A percentile compares a stretch with the other conserved stretches of the same genome.
phyloP scores from a whole-genome alignment of 2,888 invertebrate genomes.

The Venustoraphidia nigricollis region DNA sequence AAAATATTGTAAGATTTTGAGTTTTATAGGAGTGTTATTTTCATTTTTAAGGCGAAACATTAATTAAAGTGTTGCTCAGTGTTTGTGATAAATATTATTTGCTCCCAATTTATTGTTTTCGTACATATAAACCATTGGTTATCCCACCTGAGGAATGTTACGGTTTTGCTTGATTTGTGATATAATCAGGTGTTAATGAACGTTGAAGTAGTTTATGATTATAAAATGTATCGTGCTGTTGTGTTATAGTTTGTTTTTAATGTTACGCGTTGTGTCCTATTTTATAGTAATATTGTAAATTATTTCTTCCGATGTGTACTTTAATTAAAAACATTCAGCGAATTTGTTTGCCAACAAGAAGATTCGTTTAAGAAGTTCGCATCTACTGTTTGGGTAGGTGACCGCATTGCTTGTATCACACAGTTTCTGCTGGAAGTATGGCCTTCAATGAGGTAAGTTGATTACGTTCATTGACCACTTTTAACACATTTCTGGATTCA shows the following conservation, averaged over 20 bases:
- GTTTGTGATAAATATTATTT: slow-evolving; percentile 2
- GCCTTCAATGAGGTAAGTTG: slow-evolving; percentile 65
- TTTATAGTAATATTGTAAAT: background rate
- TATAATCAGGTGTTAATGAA: slow-evolving; percentile 37
- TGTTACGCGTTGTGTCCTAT: slow-evolving; percentile 26
- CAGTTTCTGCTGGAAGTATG: slow-evolving; percentile 43
- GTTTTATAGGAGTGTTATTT: background rate
- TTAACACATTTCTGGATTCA: no score
- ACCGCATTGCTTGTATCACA: slow-evolving; percentile 33
- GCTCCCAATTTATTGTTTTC: slow-evolving; percentile 2
- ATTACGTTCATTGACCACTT: background rate
- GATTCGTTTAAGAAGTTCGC: background rate
- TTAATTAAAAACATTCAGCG: no score
- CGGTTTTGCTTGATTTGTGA: slow-evolving; percentile 45
- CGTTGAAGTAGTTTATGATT: slow-evolving; percentile 3
- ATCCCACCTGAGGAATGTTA: slow-evolving; percentile 48
- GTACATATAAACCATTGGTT: background rate
- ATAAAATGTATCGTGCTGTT: slow-evolving; percentile 26
- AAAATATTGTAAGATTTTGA: slow-evolving; percentile 12
- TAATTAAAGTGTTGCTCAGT: slow-evolving; percentile 4
- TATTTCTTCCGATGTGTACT: background rate
- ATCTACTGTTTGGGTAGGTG: slow-evolving; percentile 7
- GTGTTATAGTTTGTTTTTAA: slow-evolving; percentile 37
- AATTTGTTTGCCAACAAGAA: no score
- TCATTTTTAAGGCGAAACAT: background rate